Percentiles rank a stretch among this genome's conserved stretches.
Evolutionary conservation across 2,888 invertebrate genomes (phyloP).

Genomic region (Epsilonema sp.): DNA sequence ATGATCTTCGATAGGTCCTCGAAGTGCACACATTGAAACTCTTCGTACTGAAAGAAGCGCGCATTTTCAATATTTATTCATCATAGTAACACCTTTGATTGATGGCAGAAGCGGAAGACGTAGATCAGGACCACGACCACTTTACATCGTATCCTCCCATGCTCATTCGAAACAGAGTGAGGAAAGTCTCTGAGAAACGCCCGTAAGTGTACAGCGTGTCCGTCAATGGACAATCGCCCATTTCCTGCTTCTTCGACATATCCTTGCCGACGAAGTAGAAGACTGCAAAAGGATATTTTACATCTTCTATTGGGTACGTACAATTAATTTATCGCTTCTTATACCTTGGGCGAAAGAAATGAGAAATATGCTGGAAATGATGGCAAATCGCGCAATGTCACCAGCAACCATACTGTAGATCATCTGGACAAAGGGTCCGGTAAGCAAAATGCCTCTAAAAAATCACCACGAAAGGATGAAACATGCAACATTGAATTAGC

Average conservation of each 20-base stretch:
- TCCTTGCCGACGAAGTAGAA: constrained; percentile 67
- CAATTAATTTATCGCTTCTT: no score
- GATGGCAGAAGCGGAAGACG: no score
- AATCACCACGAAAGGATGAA: neutral
- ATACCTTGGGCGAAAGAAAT: constrained; percentile 89
- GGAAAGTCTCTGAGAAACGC: constrained; percentile 75
- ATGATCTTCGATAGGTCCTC: constrained; percentile 78
- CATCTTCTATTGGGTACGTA: no score
- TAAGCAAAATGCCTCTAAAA: constrained; percentile 38
- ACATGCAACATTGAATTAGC: constrained; percentile 3
- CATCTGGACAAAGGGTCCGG: constrained; percentile 97
- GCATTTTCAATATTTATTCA: no score
- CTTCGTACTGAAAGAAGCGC: constrained; percentile 55
- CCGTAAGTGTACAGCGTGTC: constrained; percentile 32
- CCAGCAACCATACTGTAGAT: constrained; percentile 97
- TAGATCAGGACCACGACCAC: no score
- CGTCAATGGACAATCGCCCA: neutral
- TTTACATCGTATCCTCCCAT: constrained; percentile 92
- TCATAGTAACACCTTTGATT: no score
- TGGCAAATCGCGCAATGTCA: constrained; percentile 92
- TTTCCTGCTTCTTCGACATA: constrained; percentile 14
- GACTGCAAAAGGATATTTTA: constrained; percentile 30
- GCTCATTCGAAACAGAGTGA: constrained; percentile 92
- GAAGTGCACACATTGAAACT: constrained; percentile 68
- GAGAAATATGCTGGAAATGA: constrained; percentile 80